phyloP scores from a whole-genome alignment of 1,140 invertebrate genomes.

The Contarinia nasturtii region DNA sequence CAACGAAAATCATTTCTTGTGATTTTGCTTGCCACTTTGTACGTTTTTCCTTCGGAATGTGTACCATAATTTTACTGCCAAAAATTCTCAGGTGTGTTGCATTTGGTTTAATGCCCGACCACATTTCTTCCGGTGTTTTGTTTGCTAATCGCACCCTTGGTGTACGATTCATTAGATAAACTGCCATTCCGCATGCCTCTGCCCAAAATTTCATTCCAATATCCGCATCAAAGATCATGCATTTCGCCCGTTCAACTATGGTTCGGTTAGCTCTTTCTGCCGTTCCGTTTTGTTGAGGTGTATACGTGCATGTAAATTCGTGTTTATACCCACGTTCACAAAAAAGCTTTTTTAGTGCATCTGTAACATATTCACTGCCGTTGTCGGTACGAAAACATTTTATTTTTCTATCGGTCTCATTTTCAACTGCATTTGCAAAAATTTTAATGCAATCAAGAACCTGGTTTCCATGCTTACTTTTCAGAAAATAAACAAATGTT shows the following conservation, averaged over 20 bases:
- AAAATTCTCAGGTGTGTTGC: conserved; percentile 12
- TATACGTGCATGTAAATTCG: conserved; percentile 5
- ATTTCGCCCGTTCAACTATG: conserved; percentile 13
- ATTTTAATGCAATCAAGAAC: conserved; percentile 12
- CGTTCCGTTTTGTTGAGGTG: conserved; percentile 8
- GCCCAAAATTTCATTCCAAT: conserved; percentile 19
- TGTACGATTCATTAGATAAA: conserved; percentile 16
- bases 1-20: conserved; percentile 16
- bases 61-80: conserved; percentile 14
- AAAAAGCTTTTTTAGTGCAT: background rate
- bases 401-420: conserved; percentile 9
- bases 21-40: conserved; percentile 14
- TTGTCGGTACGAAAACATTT: conserved; percentile 17
- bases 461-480: conserved; percentile 8
- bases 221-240: conserved; percentile 5
- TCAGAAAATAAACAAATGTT: conserved; percentile 21
- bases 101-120: conserved; percentile 9
- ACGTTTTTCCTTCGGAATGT: conserved; percentile 17
- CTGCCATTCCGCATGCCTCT: conserved; percentile 21
- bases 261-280: conserved; percentile 7
- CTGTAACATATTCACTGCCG: conserved; percentile 19
- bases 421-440: conserved; percentile 9
- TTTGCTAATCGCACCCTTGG: conserved; percentile 9
- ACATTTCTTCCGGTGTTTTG: conserved; percentile 9
- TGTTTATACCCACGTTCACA: conserved; percentile 5